phyloP scores from a whole-genome alignment of 2,888 invertebrate species.

The Plebejus anna region DNA sequence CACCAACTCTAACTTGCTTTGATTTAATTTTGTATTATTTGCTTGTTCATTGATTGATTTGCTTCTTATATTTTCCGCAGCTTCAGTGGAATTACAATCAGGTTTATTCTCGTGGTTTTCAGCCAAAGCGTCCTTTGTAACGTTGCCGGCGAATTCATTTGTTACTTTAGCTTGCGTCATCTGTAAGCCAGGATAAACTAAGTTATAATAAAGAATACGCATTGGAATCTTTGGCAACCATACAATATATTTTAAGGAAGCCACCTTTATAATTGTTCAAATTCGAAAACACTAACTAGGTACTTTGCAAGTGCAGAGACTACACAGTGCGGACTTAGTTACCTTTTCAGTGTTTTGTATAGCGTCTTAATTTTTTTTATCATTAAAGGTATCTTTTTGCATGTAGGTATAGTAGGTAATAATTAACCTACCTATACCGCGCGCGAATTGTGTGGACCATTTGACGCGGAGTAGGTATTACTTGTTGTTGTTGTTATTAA shows the following conservation, averaged over 20 bases:
- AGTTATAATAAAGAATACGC: too few relatives aligned
- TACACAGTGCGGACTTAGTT: neutral
- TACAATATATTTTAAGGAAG: too few relatives aligned
- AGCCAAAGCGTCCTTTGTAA: neutral
- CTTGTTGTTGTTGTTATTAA: too few relatives aligned
- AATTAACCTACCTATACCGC: too few relatives aligned
- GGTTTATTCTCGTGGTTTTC: neutral
- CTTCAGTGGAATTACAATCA: neutral
- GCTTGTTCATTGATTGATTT: neutral
- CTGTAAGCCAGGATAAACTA: constrained; percentile 46
- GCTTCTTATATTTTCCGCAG: neutral
- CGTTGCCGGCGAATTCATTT: neutral
- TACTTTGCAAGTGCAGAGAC: neutral
- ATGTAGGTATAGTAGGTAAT: too few relatives aligned
- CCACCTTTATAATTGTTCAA: neutral
- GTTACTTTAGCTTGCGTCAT: constrained; percentile 54
- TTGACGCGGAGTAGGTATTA: too few relatives aligned
- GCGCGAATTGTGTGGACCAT: too few relatives aligned
- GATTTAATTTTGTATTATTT: neutral
- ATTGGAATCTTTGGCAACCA: too few relatives aligned
- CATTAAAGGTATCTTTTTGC: too few relatives aligned
- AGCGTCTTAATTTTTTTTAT: too few relatives aligned
- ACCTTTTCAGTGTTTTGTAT: neutral
- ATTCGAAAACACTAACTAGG: neutral
- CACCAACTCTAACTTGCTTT: neutral